phyloP scores from a whole-genome alignment of 2,113 vertebrate species.

The Misgurnus anguillicaudatus region DNA sequence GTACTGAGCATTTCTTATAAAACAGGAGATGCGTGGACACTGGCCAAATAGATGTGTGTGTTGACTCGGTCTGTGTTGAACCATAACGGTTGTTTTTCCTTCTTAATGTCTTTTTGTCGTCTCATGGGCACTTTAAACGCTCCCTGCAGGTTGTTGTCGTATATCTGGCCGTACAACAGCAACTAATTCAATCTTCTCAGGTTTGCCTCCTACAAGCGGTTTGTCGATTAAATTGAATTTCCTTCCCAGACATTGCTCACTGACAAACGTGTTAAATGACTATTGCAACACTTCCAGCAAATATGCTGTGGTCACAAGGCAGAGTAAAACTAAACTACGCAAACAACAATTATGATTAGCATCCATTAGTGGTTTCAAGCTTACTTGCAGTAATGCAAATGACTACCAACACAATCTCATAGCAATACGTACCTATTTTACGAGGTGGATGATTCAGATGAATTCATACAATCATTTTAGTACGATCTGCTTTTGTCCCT shows the following conservation, averaged over 20 bases:
- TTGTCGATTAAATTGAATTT: slow-evolving; percentile 32
- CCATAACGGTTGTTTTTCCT: slow-evolving; percentile 42
- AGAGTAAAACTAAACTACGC: not conserved
- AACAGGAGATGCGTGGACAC: no score
- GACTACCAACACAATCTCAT: no score
- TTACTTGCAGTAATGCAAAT: no score
- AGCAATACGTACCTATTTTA: no score
- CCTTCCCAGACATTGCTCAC: not conserved
- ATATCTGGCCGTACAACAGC: slow-evolving; percentile 43
- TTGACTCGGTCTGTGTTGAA: slow-evolving; percentile 17
- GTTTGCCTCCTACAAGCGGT: slow-evolving; percentile 25
- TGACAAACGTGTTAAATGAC: slow-evolving; percentile 28
- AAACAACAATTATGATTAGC: no score
- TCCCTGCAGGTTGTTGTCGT: slow-evolving; percentile 48
- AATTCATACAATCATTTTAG: no score
- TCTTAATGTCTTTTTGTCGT: slow-evolving; percentile 22
- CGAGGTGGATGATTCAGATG: no score
- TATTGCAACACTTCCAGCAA: not conserved
- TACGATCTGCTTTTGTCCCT: no score
- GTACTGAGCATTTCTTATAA: not conserved
- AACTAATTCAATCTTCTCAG: slow-evolving; percentile 30
- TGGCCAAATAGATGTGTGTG: not conserved
- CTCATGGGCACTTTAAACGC: slow-evolving; percentile 26
- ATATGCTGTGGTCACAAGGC: not conserved
- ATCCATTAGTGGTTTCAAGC: no score